Percentiles rank a stretch among this genome's conserved stretches.
Evolutionary conservation across 1,140 invertebrate genomes (phyloP).

Genomic region (Zaprionus inermis): DNA sequence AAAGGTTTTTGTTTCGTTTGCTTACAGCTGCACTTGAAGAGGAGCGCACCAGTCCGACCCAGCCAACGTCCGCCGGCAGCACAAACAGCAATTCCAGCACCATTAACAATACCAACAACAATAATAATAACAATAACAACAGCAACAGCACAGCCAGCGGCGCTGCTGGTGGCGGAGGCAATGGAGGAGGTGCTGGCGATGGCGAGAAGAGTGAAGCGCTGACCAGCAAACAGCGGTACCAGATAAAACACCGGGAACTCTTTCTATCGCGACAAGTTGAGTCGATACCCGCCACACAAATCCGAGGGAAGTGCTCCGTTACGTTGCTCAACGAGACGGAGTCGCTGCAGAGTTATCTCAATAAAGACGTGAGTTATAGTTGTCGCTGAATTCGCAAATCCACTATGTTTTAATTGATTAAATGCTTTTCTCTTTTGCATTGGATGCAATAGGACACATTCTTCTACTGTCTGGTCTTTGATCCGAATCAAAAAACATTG

Average conservation of each 20-base stretch:
- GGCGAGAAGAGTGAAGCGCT: constrained; percentile 84
- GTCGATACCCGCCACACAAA: constrained; percentile 98
- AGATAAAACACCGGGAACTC: constrained; percentile 98
- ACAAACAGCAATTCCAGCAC: constrained; percentile 58
- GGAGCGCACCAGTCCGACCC: constrained; percentile 82
- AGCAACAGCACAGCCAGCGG: constrained; percentile 51
- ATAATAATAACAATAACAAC: constrained; percentile 46
- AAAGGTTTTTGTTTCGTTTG: constrained; percentile 8
- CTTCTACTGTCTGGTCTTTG: constrained; percentile 99
- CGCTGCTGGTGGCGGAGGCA: constrained; percentile 49
- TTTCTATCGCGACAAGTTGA: constrained; percentile 99
- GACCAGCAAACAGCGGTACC: constrained; percentile 93
- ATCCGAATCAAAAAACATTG: constrained; percentile 98
- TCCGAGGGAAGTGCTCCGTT: constrained; percentile 99
- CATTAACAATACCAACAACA: constrained; percentile 42
- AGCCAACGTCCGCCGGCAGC: constrained; percentile 81
- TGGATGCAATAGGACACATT: constrained; percentile 94
- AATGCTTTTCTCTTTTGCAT: constrained; percentile 59
- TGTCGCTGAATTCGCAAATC: constrained; percentile 13
- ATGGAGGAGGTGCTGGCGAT: constrained; percentile 25
- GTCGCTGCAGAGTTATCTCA: constrained; percentile 96
- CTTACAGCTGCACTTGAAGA: constrained; percentile 85
- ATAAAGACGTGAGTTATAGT: constrained; percentile 93
- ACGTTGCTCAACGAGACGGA: constrained; percentile 99
- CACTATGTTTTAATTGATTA: background rate